Percentiles rank a stretch among this genome's conserved stretches.
Conservation (phyloP, 1,140 invertebrate species). For the Pseudomyrmex gracilis region DNA sequence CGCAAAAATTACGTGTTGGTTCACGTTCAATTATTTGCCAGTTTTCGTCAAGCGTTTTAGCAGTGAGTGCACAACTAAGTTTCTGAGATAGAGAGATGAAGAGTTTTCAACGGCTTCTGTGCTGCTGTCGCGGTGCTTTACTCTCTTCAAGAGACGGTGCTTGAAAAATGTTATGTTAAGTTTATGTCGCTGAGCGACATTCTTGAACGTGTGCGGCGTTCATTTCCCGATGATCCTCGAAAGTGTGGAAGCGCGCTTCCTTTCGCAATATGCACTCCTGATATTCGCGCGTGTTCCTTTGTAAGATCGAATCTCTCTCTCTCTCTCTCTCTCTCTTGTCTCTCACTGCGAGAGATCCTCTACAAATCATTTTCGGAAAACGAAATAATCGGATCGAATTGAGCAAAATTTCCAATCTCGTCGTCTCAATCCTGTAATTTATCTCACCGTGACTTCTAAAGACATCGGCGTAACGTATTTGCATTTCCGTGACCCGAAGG, state of each 20-base stretch:
- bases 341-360: neutral
- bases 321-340: too few relatives aligned
- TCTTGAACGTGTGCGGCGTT: conserved; percentile 18
- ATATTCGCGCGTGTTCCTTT: neutral
- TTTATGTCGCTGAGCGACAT: conserved; percentile 32
- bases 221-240: conserved; percentile 25
- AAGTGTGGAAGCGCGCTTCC: neutral
- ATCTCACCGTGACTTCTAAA: neutral
- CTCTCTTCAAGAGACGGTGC: conserved; percentile 14
- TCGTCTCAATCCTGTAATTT: neutral
- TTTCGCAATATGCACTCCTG: neutral
- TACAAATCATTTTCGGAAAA: neutral
- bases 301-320: neutral
- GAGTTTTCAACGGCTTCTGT: conserved; percentile 52
- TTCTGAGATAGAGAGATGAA: conserved; percentile 7
- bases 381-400: neutral
- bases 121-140: conserved; percentile 44
- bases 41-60: conserved; percentile 42
- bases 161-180: conserved; percentile 58
- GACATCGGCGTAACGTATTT: neutral
- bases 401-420: neutral
- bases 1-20: conserved; percentile 54
- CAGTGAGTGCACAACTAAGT: conserved; percentile 49
- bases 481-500: neutral
- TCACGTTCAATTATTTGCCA: conserved; percentile 54